Base-by-base conservation (phyloP, 2,888 invertebrate genomes). In the Psococerastis gibbosa region DNA sequence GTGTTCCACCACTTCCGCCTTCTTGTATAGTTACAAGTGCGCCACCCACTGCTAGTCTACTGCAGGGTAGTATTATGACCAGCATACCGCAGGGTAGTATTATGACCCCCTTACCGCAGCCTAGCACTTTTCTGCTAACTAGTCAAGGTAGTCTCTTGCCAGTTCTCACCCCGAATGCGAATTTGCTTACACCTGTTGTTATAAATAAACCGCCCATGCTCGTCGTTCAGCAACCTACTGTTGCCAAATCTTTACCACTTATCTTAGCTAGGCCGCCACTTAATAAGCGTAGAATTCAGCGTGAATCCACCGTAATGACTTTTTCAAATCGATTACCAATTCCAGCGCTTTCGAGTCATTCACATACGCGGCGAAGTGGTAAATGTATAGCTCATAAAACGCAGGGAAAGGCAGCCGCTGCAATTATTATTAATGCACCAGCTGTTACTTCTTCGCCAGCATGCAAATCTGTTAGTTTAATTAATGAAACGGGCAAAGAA, bases 401-500 rank as follows among this genome's bases (percentile, higher is more conserved):
- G 31, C n/a, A n/a, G n/a, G n/a, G n/a, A n/a, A n/a, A n/a, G n/a
- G n/a, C n/a, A n/a, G n/a, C n/a, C n/a, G n/a, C n/a, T n/a, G n/a
- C n/a, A n/a, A n/a, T n/a, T n/a, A n/a, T n/a, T n/a, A 34, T 15
- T 8, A 34, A 15, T 34, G 16, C 48, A 35, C 66, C 71, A 2
- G 70, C 71, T 53, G 70, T 72, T 1, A 70, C 73, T 42, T 80
- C 80, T 2, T 80, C 81, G 3, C 80, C 80, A 2, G 81, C 80
- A n/a, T n/a, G n/a, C n/a, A n/a, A n/a, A n/a, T n/a, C n/a, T n/a
- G n/a, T n/a, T n/a, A n/a, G n/a, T n/a, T n/a, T n/a, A n/a, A n/a
- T n/a, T n/a, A n/a, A n/a, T n/a, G n/a, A n/a, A n/a, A n/a, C n/a
- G n/a, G n/a, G n/a, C n/a, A n/a, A n/a, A n/a, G n/a, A n/a, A n/a